These are phyloP conservation scores for Lepilemur septentrionalis DNA, from an alignment of 2,797 vertebrate species.

Conservation along the genomic window DNA sequence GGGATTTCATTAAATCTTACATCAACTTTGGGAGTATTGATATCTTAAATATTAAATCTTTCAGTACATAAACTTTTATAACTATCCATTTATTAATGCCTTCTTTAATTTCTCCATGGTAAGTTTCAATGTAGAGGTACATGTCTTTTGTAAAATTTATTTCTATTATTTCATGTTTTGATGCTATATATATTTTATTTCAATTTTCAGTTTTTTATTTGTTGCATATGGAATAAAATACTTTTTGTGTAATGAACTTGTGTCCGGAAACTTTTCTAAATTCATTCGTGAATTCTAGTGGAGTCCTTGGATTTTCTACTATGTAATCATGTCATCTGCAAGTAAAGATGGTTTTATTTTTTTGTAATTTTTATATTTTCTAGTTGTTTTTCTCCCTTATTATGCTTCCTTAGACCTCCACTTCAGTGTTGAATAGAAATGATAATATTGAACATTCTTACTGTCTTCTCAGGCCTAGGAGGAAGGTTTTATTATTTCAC, in stretches of 20 bases:
- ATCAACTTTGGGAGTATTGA: not conserved
- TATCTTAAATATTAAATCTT: not conserved
- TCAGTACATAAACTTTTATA: not conserved
- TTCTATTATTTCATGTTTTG: not conserved
- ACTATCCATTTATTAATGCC: not conserved
- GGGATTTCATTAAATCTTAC: not conserved
- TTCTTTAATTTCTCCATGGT: slow-evolving; percentile 34
- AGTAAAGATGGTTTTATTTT: slow-evolving; percentile 36
- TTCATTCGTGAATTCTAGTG: slow-evolving; percentile 6
- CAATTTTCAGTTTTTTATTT: slow-evolving; percentile 7
- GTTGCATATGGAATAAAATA: not conserved
- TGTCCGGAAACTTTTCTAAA: not conserved
- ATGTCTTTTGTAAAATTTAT: not conserved
- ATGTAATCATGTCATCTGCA: not conserved
- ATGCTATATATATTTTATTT: slow-evolving; percentile 2
- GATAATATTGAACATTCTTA: not conserved
- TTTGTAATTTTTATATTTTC: not conserved
- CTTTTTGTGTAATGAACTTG: not conserved
- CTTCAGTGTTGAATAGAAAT: not conserved
- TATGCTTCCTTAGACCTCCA: not conserved
- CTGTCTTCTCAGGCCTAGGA: not conserved
- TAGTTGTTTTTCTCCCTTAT: not conserved
- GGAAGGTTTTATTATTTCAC: not conserved
- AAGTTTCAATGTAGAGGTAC: not conserved
- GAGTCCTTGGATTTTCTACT: slow-evolving; percentile 33